Conservation (phyloP, 2,888 invertebrate species). For the Cheilosia soror region DNA sequence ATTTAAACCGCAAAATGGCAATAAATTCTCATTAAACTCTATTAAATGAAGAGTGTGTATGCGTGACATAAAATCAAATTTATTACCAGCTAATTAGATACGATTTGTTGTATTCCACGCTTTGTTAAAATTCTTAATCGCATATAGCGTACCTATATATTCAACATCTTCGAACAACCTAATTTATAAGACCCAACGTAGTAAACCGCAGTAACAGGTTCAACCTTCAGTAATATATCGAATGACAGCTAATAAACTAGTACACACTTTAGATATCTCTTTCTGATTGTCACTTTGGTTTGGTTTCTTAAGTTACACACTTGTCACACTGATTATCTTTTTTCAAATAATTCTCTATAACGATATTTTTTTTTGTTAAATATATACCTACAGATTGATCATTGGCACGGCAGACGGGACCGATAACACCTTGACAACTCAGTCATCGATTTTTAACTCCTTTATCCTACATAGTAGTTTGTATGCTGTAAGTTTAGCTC, state of each 20-base stretch:
- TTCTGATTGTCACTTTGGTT: slow-evolving; percentile 8
- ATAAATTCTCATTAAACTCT: slow-evolving; percentile 44
- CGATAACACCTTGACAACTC: too few relatives aligned
- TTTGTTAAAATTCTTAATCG: slow-evolving; percentile 17
- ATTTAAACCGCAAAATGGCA: slow-evolving; percentile 11
- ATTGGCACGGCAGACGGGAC: too few relatives aligned
- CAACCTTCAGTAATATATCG: slow-evolving; percentile 1
- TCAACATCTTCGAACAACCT: slow-evolving; percentile 15
- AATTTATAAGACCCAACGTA: background rate
- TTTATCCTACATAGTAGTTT: too few relatives aligned
- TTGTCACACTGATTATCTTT: background rate
- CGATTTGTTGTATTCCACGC: slow-evolving; percentile 39
- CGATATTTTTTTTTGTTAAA: too few relatives aligned
- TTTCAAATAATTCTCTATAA: too few relatives aligned
- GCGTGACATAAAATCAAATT: slow-evolving; percentile 42
- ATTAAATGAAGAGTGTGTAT: background rate
- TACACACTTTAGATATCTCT: slow-evolving; percentile 14
- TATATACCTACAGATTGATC: too few relatives aligned
- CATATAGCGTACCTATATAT: background rate
- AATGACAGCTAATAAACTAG: background rate
- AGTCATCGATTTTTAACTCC: too few relatives aligned
- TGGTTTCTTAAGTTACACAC: slow-evolving; percentile 6
- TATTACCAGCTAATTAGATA: slow-evolving; percentile 44
- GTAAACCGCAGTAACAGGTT: slow-evolving; percentile 31
- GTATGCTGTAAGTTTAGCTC: too few relatives aligned